These are phyloP conservation scores for Ophion ellenae DNA, from an alignment of 2,888 invertebrate species.

Conservation along the genomic window DNA sequence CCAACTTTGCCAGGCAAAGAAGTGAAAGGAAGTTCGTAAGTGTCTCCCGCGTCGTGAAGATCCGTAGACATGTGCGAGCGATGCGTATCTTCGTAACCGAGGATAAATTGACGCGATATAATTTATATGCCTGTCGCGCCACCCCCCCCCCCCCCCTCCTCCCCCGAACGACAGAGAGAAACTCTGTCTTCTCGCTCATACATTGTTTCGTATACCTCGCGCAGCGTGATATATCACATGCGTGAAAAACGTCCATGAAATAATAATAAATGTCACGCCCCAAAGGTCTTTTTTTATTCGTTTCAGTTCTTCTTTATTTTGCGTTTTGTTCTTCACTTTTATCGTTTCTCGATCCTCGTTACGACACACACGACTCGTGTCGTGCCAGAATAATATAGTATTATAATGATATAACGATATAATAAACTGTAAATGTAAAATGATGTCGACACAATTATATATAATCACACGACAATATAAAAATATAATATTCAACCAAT, in stretches of 20 bases:
- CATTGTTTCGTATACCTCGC: slow-evolving; percentile 76
- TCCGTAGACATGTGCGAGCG: slow-evolving; percentile 66
- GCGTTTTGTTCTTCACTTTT: slow-evolving; percentile 15
- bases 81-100: slow-evolving; percentile 79
- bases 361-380: not conserved
- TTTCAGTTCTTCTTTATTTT: slow-evolving; percentile 11
- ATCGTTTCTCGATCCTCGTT: slow-evolving; percentile 29
- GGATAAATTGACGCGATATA: slow-evolving; percentile 75
- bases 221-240: slow-evolving; percentile 65
- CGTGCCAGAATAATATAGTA: not conserved
- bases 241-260: slow-evolving; percentile 68
- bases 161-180: slow-evolving; percentile 57
- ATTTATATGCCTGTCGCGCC: slow-evolving; percentile 79
- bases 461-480: not conserved
- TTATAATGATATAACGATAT: not conserved
- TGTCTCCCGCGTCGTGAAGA: slow-evolving; percentile 38
- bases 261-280: slow-evolving; percentile 75
- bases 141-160: slow-evolving; percentile 67
- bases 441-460: not conserved
- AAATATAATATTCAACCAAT: too few species aligned
- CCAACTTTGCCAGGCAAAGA: not conserved
- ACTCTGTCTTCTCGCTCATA: not conserved
- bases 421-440: not conserved
- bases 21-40: not conserved
- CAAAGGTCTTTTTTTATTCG: slow-evolving; percentile 15